phyloP scores from a whole-genome alignment of 2,797 vertebrate species.

The Molothrus ater region DNA sequence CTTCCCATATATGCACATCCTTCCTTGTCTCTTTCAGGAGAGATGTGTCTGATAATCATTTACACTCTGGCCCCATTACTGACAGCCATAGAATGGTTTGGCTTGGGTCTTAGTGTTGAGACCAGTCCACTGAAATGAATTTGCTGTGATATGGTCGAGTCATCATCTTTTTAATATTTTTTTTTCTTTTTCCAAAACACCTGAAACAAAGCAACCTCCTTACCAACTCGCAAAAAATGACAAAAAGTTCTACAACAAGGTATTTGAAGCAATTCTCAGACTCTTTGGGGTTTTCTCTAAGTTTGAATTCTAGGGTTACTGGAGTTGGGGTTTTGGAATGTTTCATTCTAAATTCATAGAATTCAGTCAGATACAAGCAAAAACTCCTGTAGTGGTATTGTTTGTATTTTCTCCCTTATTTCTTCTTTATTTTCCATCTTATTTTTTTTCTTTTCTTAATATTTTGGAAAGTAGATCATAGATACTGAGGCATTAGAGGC shows the following conservation, averaged over 20 bases:
- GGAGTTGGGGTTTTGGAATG: not conserved
- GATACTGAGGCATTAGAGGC: not conserved
- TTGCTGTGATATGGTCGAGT: not conserved
- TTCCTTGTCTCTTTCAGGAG: not conserved
- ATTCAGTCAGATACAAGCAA: not conserved
- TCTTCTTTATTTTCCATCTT: not conserved
- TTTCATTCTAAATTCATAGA: not conserved
- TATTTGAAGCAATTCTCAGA: not conserved
- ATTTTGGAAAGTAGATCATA: not conserved
- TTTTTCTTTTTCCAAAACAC: not conserved
- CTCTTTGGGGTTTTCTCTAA: not conserved
- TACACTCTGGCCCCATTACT: not conserved
- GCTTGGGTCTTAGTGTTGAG: not conserved
- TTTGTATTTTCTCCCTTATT: not conserved
- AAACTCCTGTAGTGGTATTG: not conserved
- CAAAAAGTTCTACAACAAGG: not conserved
- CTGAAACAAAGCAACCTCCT: not conserved
- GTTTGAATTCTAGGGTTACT: not conserved
- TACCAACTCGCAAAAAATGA: fast-evolving
- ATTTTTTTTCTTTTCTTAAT: not conserved
- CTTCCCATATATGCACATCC: not conserved
- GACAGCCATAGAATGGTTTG: not conserved
- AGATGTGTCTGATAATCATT: not conserved
- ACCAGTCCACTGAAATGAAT: not conserved
- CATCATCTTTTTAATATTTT: not conserved